Base-by-base conservation (phyloP, 1,140 invertebrate species). In the Drosophila pseudoobscura region DNA sequence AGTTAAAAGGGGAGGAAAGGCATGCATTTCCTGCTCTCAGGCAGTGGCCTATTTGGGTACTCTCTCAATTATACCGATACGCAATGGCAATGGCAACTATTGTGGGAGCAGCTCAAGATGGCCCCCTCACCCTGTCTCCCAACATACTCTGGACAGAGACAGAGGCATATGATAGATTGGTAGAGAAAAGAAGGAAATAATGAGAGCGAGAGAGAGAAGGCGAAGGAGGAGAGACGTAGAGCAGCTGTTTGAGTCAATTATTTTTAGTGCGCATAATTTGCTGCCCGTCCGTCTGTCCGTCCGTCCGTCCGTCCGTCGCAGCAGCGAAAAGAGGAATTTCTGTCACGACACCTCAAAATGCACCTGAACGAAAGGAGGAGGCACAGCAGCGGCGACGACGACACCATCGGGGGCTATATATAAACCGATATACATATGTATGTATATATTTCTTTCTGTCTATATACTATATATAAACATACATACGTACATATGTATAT, bases 321-420 rank as follows among this genome's bases (percentile, higher is more conserved):
- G 35, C 35, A 13, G 11, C 35, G 35, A 39, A 39, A 69, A 75
- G 74, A 63, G 78, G 83, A 82, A 88, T 87, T 87, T 75, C 78
- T 88, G 83, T 79, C 83, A 88, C 83, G 83, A 87, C 82, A 87
- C 78, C 83, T 87, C 83, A 88, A 83, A 85, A 87, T 87, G 83
- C 83, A 87, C 83, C 83, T 87, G 83, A 87, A 75, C 60, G 47
- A 43, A 57, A 52, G 70, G 62, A 60, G 62, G 49, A 60, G 62
- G 41, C 59, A 68, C 58, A 52, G 61, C 59, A 53, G 45, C 65
- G 24, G 15, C 45, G 44, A 26, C 54, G 47, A 50, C 56, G 29
- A 35, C 46, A 29, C 35, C 7, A 54, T 46, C 31, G 43, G 50
- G 57, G 51, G 31, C 43, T 55, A 41, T 47, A 44, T 39, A 53